phyloP scores from a whole-genome alignment of 2,888 invertebrate species.

The Plebejus melissa region DNA sequence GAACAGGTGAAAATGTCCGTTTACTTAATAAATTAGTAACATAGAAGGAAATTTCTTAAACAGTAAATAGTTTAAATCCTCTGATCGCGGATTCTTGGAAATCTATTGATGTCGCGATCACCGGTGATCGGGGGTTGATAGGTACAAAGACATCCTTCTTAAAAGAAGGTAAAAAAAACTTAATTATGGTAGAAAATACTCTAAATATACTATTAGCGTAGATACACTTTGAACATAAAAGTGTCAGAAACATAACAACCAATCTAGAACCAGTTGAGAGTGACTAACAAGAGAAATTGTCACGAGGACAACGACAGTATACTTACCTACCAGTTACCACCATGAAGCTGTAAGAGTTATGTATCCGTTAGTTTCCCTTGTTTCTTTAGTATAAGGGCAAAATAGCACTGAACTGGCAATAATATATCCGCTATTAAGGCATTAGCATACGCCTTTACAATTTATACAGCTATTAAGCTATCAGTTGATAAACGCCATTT shows the following conservation, averaged over 20 bases:
- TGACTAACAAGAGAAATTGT: slow-evolving; percentile 12
- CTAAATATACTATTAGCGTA: no score
- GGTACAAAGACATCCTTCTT: no score
- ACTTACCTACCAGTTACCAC: background rate
- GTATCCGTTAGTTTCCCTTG: no score
- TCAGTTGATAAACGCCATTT: slow-evolving; percentile 21
- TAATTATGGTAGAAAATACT: no score
- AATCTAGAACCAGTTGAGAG: background rate
- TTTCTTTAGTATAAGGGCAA: background rate
- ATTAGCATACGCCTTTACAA: slow-evolving; percentile 8
- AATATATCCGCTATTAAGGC: slow-evolving; percentile 7
- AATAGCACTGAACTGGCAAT: background rate
- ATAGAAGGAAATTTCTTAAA: no score
- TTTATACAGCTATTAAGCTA: slow-evolving; percentile 25
- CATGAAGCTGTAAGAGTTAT: slow-evolving; percentile 14
- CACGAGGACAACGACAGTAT: background rate
- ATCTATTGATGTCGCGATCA: no score
- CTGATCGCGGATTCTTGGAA: no score
- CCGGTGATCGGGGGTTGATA: no score
- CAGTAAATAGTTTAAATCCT: no score
- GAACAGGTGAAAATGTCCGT: no score
- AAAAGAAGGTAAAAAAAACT: no score
- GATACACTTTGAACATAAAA: background rate
- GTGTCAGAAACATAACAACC: background rate
- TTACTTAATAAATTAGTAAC: no score